Percentiles rank a stretch among this genome's conserved stretches.
Conservation (phyloP, 1,140 invertebrate genomes). For the Platyscapa corneri region DNA sequence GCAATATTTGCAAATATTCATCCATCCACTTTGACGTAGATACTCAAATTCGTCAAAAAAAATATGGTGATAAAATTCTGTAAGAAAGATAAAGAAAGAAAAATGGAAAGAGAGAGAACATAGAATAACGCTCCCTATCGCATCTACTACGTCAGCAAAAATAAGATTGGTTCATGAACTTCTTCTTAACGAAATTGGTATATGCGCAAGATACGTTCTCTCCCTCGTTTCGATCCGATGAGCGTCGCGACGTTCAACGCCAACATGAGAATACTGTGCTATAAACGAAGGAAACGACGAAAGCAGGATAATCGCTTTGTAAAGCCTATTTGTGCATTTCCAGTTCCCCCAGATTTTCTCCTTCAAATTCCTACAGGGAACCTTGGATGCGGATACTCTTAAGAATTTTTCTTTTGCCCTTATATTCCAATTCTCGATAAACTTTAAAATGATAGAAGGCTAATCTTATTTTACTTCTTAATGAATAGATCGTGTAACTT, state of each 20-base stretch:
- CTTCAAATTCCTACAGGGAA: neutral
- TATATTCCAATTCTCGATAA: neutral
- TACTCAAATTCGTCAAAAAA: neutral
- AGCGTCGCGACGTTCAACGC: constrained; percentile 10
- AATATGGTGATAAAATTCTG: neutral
- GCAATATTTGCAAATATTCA: no score
- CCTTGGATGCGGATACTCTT: constrained; percentile 23
- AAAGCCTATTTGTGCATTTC: neutral
- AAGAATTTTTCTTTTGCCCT: neutral
- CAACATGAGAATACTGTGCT: neutral
- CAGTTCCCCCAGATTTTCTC: neutral
- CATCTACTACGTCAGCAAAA: constrained; percentile 38
- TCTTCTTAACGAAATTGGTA: constrained; percentile 32
- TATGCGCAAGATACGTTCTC: constrained; percentile 13
- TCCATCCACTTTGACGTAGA: no score
- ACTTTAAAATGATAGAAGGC: neutral
- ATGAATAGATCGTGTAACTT: no score
- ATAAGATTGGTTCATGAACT: constrained; percentile 38
- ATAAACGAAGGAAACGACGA: constrained; percentile 20
- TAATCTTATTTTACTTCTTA: constrained; percentile 18
- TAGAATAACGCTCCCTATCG: neutral
- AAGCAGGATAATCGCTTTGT: constrained; percentile 15
- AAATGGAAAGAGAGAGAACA: neutral
- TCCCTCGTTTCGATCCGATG: constrained; percentile 13
- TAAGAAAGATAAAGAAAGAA: neutral